Evolutionary conservation across 1,140 invertebrate species (phyloP).

Genomic region (Phortica variegata): DNA sequence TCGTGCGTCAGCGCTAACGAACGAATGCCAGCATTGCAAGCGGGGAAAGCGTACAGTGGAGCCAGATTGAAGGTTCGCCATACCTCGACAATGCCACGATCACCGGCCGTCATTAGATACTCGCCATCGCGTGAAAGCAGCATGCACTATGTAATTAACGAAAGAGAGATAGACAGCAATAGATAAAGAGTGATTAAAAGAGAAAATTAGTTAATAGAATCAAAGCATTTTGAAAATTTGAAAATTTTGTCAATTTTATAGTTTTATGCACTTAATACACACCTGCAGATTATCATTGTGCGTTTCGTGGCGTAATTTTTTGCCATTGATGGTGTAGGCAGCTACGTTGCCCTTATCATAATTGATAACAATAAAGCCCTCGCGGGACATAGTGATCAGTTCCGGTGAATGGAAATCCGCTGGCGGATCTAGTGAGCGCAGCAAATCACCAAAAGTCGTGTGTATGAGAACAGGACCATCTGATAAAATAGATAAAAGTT

Average conservation of each 20-base stretch:
- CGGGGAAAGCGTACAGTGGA: conserved; percentile 94
- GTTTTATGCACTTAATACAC: conserved; percentile 25
- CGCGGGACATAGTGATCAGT: conserved; percentile 89
- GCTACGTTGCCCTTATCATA: conserved; percentile 90
- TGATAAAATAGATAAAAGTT: no score
- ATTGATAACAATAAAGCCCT: conserved; percentile 94
- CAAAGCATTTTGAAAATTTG: no score
- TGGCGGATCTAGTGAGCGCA: conserved; percentile 85
- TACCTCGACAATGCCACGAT: conserved; percentile 96
- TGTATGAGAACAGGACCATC: conserved; percentile 96
- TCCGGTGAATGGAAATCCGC: conserved; percentile 80
- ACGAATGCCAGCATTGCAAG: conserved; percentile 89
- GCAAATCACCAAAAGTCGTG: conserved; percentile 96
- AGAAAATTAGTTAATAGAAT: conserved; percentile 4
- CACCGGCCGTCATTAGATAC: conserved; percentile 95
- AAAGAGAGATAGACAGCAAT: conserved; percentile 17
- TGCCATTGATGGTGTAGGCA: conserved; percentile 90
- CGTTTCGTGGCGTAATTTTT: conserved; percentile 80
- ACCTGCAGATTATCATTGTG: conserved; percentile 96
- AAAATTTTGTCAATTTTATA: no score
- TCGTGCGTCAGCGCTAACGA: conserved; percentile 94
- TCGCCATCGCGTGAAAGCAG: conserved; percentile 95
- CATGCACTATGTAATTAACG: conserved; percentile 72
- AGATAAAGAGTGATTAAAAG: background rate
- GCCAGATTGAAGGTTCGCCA: conserved; percentile 97